Evolutionary conservation across 1,140 invertebrate genomes (phyloP).

Genomic region (Idris sp.): DNA sequence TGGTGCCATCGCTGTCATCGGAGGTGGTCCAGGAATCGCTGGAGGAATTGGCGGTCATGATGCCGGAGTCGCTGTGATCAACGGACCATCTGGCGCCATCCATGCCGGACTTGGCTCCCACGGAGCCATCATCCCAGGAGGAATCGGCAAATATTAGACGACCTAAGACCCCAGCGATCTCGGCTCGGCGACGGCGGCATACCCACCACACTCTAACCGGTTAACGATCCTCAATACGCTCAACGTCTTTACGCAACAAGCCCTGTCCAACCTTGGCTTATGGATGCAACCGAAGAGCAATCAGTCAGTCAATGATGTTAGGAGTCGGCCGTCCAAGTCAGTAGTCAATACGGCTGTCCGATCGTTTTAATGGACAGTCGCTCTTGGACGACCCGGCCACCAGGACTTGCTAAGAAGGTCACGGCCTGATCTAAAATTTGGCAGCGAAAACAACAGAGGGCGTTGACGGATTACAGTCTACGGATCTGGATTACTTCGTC

Average conservation of each 20-base stretch:
- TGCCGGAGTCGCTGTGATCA: constrained; percentile 78
- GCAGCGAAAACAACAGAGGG: constrained; percentile 26
- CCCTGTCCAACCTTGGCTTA: constrained; percentile 71
- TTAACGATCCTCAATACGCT: constrained; percentile 76
- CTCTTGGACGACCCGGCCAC: constrained; percentile 49
- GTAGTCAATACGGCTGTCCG: constrained; percentile 62
- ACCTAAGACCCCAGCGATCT: constrained; percentile 77
- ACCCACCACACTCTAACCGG: constrained; percentile 76
- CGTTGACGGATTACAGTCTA: constrained; percentile 60
- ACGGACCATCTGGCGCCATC: constrained; percentile 78
- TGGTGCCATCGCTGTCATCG: constrained; percentile 77
- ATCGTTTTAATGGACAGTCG: constrained; percentile 59
- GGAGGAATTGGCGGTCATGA: constrained; percentile 77
- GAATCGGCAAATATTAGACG: constrained; percentile 76
- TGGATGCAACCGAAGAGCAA: constrained; percentile 59
- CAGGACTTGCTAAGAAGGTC: constrained; percentile 36
- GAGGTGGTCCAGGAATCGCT: constrained; percentile 73
- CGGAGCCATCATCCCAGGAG: constrained; percentile 78
- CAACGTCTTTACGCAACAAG: constrained; percentile 74
- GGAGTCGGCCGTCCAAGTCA: constrained; percentile 50
- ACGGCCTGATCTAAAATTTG: constrained; percentile 37
- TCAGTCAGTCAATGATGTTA: constrained; percentile 54
- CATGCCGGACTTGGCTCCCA: constrained; percentile 77
- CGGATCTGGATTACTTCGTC: constrained; percentile 42
- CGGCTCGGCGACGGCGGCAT: constrained; percentile 78